Conservation (phyloP, 2,797 vertebrate species). For the Onychomys leucogaster region DNA sequence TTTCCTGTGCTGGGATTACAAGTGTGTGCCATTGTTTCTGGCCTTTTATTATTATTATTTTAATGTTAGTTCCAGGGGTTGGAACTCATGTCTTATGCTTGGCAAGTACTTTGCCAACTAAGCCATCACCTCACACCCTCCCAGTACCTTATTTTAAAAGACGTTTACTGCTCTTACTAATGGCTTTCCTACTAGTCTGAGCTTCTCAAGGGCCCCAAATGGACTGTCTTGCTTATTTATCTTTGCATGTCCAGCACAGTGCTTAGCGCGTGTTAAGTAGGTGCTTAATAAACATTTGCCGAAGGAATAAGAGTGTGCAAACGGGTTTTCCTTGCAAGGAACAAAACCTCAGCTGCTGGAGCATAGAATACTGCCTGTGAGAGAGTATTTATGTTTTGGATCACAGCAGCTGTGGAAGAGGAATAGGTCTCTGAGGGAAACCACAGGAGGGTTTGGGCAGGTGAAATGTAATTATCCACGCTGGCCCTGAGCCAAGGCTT, state of each 20-base stretch:
- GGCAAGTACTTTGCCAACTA: not conserved
- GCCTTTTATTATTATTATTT: not conserved
- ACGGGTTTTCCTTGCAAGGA: conserved; percentile 65
- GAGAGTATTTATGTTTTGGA: conserved; percentile 73
- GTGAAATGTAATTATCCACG: conserved; percentile 82
- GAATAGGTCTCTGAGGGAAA: conserved; percentile 61
- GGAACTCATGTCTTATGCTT: not conserved
- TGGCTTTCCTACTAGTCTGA: not conserved
- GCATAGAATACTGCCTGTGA: conserved; percentile 36
- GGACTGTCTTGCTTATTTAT: not conserved
- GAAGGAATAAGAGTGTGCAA: not conserved
- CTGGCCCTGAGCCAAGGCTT: conserved; percentile 77
- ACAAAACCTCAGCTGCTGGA: conserved; percentile 51
- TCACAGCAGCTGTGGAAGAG: conserved; percentile 58
- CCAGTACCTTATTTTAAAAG: not conserved
- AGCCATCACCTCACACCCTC: not conserved
- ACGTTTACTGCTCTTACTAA: not conserved
- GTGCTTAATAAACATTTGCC: conserved; percentile 62
- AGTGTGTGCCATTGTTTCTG: not conserved
- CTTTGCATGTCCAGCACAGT: conserved; percentile 15
- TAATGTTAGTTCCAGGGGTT: not conserved
- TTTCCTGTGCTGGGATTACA: not conserved
- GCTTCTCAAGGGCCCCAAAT: conserved; percentile 6
- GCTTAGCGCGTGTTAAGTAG: conserved; percentile 20
- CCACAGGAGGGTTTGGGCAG: conserved; percentile 56